Evolutionary conservation across 2,888 invertebrate genomes (phyloP), one percentile per base, ranked within the genome.

Genomic region (Meiosimyza platycephala): DNA sequence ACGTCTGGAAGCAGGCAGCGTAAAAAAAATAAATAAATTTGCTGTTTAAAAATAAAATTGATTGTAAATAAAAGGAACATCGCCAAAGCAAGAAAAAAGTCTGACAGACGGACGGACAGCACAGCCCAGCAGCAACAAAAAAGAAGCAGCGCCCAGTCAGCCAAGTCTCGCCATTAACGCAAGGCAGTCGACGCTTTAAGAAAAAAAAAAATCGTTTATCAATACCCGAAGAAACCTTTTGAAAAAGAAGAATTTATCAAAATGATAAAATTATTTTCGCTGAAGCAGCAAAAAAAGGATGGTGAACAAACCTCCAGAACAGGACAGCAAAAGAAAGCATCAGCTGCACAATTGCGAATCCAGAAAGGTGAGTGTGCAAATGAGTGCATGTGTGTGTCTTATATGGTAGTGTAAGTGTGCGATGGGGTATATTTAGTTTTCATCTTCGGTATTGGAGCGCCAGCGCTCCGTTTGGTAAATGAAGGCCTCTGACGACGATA

Each of bases 241-340:
- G 28, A 3, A 64, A 62, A 67, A 65, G 69, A 74, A 72, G n/a
- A 75, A 76, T 74, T 71, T 65, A 75, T 65, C 71, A 83, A 83
- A 80, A 98, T 98, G 98, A 97, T 98, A 88, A 98, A 97, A 91
- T 91, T 98, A 89, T 98, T 98, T 91, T 97, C 98, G 80, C 90
- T 98, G 86, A 98, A 98, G 90, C 96, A 98, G 90, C 97, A 98
- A 89, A 97, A 97, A 90, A 98, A 98, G 91, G 97, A 98, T 91
- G 97, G 96, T 85, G 96, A 95, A 88, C 92, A 94, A 81, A 91
- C 91, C 77, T 93, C 94, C 81, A 91, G 90, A 85, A 88, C 90
- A 83, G 92, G 92, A 76, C 91, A 91, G 85, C 95, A 95, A 88
- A 96, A 97, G 89, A 96, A 96, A 88, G 95, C 97, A 78, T 97